Evolutionary conservation across 1,140 invertebrate genomes (phyloP), one percentile per base, ranked within the genome.

Genomic region (Goniozus legneri): DNA sequence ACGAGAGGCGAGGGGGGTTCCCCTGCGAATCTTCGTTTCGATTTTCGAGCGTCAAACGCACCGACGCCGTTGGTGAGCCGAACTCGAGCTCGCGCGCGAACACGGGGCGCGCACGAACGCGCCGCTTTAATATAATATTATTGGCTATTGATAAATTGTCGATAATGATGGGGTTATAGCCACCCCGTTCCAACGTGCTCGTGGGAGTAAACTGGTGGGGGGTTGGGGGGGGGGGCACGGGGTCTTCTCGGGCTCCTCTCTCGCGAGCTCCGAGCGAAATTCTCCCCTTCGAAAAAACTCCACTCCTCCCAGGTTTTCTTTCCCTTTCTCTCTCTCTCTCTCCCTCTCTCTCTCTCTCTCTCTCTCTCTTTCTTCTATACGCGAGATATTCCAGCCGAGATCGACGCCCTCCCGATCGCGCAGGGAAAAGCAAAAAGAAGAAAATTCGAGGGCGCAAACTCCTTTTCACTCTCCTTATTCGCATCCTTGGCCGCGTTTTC

Each of bases 71-170:
- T 37, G 40, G 32, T 47, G 41, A 4, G 53, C 58, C 55, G 47
- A 58, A 49, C 61, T 61, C 57, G 54, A 64, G 62, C 58, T 51
- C 55, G 53, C 41, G n/a, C 53, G 52, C 47, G 33, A 36, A 57
- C 52, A 55, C 55, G 60, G 54, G 58, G 56, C 54, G 50, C 48
- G 56, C 50, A 62, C 19, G 54, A 58, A 27, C 24, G 10, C 57
- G 56, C 60, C 52, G 59, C 71, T 75, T 76, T 76, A 76, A 76
- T 76, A 76, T 76, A 75, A 75, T 75, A 76, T 74, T 76, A 76
- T 76, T 76, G 73, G 73, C 73, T 76, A 76, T 76, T 76, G 73
- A 76, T 76, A 76, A 76, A 76, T 76, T 76, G 71, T 76, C 72
- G 71, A 76, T 76, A 76, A 76, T 76, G 71, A 76, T 70, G 70